Evolutionary conservation across 2,888 invertebrate species (phyloP).

Genomic region (Xanthia togata): DNA sequence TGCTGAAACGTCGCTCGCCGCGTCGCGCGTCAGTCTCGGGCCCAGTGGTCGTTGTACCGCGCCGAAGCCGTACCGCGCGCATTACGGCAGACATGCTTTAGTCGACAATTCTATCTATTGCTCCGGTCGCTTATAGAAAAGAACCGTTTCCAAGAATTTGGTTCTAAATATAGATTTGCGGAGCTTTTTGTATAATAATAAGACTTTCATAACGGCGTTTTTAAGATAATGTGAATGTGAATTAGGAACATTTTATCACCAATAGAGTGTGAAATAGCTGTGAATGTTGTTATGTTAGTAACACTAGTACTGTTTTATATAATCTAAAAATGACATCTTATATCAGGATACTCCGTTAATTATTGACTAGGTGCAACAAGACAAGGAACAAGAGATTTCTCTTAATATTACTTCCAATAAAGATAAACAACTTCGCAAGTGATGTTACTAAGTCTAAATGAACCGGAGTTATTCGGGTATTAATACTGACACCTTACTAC

Average conservation of each 20-base stretch:
- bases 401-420: conserved; percentile 4
- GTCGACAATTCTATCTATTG: conserved; percentile 43
- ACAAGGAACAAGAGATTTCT: background rate
- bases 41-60: background rate
- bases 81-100: conserved; percentile 30
- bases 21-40: background rate
- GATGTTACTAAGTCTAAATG: conserved; percentile 21
- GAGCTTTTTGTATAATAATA: background rate
- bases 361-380: background rate
- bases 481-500: conserved; percentile 45
- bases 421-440: conserved; percentile 12
- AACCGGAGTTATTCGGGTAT: conserved; percentile 43
- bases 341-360: background rate
- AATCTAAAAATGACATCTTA: too few relatives aligned
- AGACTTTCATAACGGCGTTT: background rate
- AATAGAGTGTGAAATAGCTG: background rate
- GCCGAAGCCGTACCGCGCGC: conserved; percentile 6
- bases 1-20: conserved; percentile 12
- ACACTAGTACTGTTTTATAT: background rate
- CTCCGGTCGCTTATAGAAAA: conserved; percentile 11
- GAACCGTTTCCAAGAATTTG: conserved; percentile 4
- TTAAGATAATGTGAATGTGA: background rate
- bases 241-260: too few relatives aligned
- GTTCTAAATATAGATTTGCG: conserved; percentile 3
- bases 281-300: background rate